Conservation (phyloP, 2,888 invertebrate genomes). For the Embidobia sp. region DNA sequence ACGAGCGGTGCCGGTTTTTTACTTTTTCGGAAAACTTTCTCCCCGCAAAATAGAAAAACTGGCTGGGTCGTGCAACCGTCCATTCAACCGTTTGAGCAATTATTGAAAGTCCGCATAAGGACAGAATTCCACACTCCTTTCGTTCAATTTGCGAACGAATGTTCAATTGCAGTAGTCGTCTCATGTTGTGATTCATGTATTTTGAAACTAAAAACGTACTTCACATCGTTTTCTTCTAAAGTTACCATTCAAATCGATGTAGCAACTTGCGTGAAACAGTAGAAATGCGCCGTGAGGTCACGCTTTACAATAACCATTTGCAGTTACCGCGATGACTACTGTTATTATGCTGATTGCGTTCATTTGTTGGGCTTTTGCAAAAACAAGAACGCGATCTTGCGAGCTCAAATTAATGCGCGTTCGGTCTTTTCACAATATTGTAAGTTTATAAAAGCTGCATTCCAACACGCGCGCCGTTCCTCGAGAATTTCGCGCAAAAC, state of each 20-base stretch:
- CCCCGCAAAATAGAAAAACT: slow-evolving; percentile 42
- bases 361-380: slow-evolving; percentile 1
- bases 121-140: slow-evolving; percentile 50
- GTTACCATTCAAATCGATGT: slow-evolving; percentile 18
- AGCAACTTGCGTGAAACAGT: slow-evolving; percentile 24
- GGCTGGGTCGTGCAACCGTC: slow-evolving; percentile 37
- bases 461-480: slow-evolving; percentile 31
- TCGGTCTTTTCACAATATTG: slow-evolving; percentile 6
- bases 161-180: no score
- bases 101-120: slow-evolving; percentile 63
- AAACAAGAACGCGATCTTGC: no score
- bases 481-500: slow-evolving; percentile 25
- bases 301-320: background rate
- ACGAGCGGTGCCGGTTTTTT: slow-evolving; percentile 8
- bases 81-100: slow-evolving; percentile 58
- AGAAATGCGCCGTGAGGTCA: slow-evolving; percentile 2
- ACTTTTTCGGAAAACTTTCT: slow-evolving; percentile 66
- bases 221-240: slow-evolving; percentile 10
- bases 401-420: no score
- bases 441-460: no score
- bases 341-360: no score
- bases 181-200: slow-evolving; percentile 50
- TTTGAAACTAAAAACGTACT: background rate
- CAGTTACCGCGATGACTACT: no score
- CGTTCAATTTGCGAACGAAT: slow-evolving; percentile 59